A percentile compares a stretch with the other conserved stretches of the same genome.
Evolutionary conservation across 2,797 vertebrate species (phyloP).

Genomic region (Taeniopygia guttata): DNA sequence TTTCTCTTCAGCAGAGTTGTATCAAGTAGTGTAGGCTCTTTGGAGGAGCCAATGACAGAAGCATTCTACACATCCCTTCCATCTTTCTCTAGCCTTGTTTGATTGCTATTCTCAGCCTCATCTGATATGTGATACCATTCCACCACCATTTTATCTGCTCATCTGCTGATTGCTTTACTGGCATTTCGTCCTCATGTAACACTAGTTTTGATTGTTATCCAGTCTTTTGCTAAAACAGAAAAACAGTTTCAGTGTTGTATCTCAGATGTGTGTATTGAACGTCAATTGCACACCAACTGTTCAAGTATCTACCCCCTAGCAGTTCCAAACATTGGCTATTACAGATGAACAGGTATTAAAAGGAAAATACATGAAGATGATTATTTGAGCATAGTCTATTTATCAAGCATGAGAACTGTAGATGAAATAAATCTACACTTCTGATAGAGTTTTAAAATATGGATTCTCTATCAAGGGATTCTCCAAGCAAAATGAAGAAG

Average conservation of each 20-base stretch:
- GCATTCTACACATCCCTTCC: not conserved
- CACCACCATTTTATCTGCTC: conserved; percentile 20
- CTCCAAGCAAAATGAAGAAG: not conserved
- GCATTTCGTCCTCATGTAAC: conserved; percentile 13
- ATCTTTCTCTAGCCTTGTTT: not conserved
- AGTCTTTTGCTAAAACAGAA: conserved; percentile 27
- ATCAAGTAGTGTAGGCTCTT: not conserved
- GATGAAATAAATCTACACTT: not conserved
- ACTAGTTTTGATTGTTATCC: conserved; percentile 15
- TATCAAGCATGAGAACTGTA: not conserved
- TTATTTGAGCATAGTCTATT: not conserved
- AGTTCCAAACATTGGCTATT: not conserved
- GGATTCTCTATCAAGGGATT: not conserved
- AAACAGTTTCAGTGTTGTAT: not conserved
- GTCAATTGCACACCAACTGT: not conserved
- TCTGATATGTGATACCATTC: not conserved
- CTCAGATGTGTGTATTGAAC: not conserved
- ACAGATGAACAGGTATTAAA: not conserved
- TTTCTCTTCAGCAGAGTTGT: not conserved
- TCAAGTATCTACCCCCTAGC: not conserved
- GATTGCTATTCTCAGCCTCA: not conserved
- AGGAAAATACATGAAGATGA: not conserved
- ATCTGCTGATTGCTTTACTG: conserved; percentile 52
- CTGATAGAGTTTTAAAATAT: not conserved
- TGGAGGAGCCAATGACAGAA: not conserved